Percentiles rank a stretch among this genome's conserved stretches.
Conservation (phyloP, 2,797 vertebrate genomes). For the Poliocrania exsul region DNA sequence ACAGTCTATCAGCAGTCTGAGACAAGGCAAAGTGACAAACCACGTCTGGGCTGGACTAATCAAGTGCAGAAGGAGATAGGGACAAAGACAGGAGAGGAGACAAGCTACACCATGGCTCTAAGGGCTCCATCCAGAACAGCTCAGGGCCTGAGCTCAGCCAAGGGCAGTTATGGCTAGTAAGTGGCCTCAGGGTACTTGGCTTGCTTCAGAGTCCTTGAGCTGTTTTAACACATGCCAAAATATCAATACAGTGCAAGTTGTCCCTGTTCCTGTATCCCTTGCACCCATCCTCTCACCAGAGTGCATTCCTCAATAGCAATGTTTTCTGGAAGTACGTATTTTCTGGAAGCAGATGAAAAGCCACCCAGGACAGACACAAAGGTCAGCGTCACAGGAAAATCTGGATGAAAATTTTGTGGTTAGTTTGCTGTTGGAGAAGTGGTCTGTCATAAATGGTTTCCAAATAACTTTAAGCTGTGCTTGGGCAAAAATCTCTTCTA, state of each 20-base stretch:
- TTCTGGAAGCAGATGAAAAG: neutral
- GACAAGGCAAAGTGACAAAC: neutral
- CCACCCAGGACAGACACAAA: neutral
- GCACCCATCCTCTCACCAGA: fast-evolving
- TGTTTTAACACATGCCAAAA: neutral
- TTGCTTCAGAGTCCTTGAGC: neutral
- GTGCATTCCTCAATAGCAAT: fast-evolving
- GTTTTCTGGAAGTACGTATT: neutral
- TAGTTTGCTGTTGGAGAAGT: neutral
- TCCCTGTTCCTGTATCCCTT: neutral
- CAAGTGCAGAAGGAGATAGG: neutral
- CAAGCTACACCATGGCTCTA: neutral
- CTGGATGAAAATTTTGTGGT: neutral
- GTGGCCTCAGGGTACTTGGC: neutral
- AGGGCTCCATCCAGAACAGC: neutral
- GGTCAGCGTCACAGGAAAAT: neutral
- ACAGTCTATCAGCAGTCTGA: neutral
- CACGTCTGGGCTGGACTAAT: neutral
- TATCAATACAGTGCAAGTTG: fast-evolving
- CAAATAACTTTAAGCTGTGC: neutral
- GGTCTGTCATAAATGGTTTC: neutral
- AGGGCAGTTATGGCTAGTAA: neutral
- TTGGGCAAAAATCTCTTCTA: neutral
- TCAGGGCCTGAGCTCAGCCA: neutral
- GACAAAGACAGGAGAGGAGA: neutral